These are phyloP conservation scores for Scaeva pyrastri DNA, from an alignment of 2,888 invertebrate species.

Conservation along the genomic window DNA sequence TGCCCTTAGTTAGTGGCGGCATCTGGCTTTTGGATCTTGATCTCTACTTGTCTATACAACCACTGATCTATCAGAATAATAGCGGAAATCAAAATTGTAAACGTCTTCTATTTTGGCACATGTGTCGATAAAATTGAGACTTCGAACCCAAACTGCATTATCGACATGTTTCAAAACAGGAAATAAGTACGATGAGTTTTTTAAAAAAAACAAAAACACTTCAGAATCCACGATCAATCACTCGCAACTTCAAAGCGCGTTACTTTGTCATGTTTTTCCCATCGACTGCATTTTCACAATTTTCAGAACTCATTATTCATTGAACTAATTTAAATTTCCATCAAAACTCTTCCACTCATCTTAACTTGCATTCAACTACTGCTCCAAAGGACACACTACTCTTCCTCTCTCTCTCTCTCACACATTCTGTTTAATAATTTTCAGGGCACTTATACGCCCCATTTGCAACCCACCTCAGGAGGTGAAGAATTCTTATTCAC, in stretches of 20 bases:
- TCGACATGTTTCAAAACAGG: too few relatives aligned
- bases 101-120: too few relatives aligned
- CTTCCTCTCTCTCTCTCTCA: neutral
- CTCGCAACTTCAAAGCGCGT: neutral
- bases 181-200: too few relatives aligned
- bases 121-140: too few relatives aligned
- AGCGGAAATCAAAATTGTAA: too few relatives aligned
- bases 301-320: constrained; percentile 24
- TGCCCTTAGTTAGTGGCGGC: too few relatives aligned
- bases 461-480: constrained; percentile 29
- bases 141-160: too few relatives aligned
- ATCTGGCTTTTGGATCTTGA: too few relatives aligned
- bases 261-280: neutral
- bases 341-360: constrained; percentile 6
- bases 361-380: too few relatives aligned
- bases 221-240: neutral
- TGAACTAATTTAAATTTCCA: constrained; percentile 46
- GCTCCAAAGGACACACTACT: constrained; percentile 20
- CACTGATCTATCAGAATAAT: too few relatives aligned
- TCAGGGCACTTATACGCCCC: constrained; percentile 38
- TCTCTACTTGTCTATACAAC: too few relatives aligned
- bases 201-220: too few relatives aligned
- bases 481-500: constrained; percentile 30
- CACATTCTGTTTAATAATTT: neutral
- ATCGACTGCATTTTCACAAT: neutral